phyloP scores from a whole-genome alignment of 2,113 vertebrate species.

The Numenius arquata region DNA sequence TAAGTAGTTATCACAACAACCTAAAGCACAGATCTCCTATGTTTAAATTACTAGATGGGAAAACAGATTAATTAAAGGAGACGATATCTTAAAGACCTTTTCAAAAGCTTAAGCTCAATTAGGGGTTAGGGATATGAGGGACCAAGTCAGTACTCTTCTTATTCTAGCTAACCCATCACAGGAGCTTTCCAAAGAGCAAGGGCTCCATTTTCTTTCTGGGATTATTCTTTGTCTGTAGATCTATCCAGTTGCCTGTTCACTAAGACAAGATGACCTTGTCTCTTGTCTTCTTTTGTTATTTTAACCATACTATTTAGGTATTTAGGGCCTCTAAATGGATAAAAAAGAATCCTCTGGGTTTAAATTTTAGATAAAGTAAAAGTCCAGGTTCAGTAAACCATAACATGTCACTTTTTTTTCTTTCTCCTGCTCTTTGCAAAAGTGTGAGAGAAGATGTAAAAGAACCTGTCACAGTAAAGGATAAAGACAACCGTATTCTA shows the following conservation, averaged over 20 bases:
- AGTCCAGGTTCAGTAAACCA: not conserved
- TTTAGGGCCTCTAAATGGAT: not conserved
- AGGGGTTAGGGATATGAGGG: not conserved
- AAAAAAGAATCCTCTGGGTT: not conserved
- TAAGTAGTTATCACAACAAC: not conserved
- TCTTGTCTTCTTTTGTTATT: not conserved
- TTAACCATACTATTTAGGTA: not conserved
- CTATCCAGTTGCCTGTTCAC: not conserved
- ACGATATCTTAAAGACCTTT: constrained; percentile 23
- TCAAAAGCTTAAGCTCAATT: constrained; percentile 8
- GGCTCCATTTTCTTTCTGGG: not conserved
- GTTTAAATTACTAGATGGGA: not conserved
- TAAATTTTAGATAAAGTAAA: not conserved
- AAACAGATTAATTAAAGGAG: constrained; percentile 19
- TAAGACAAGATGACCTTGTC: not conserved
- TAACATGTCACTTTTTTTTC: not conserved
- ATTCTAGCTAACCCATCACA: not conserved
- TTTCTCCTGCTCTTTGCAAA: not conserved
- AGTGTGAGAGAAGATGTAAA: not conserved
- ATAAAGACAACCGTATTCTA: not conserved
- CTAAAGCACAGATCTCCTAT: not conserved
- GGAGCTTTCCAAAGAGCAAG: not conserved
- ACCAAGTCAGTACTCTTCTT: not conserved
- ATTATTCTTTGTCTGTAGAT: not conserved
- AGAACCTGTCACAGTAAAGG: not conserved